phyloP scores from a whole-genome alignment of 2,797 vertebrate species.

The Salarias fasciatus region DNA sequence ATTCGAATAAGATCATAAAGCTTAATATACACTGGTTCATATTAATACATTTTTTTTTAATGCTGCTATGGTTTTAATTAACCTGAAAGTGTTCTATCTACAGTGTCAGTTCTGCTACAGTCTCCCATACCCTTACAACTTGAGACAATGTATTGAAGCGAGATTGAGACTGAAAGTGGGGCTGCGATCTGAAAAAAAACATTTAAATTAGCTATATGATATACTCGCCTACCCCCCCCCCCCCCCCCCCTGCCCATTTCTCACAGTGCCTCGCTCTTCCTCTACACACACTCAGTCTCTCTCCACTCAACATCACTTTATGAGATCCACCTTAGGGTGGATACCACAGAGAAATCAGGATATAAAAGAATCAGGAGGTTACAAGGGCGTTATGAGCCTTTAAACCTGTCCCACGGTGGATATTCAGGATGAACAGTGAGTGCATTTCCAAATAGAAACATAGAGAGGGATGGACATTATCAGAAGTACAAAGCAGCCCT shows the following conservation, averaged over 20 bases:
- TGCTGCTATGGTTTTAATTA: constrained; percentile 46
- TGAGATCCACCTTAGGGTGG: constrained; percentile 49
- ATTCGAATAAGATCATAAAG: constrained; percentile 26
- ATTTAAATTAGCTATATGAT: constrained; percentile 49
- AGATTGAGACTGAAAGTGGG: constrained; percentile 18
- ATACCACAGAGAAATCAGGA: constrained; percentile 52
- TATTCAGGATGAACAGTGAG: constrained; percentile 14
- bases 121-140: constrained; percentile 32
- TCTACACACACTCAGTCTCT: constrained; percentile 34
- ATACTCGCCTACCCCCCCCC: constrained; percentile 1
- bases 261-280: constrained; percentile 13
- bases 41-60: constrained; percentile 36
- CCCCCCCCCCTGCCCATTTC: constrained; percentile 8
- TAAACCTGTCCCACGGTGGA: constrained; percentile 21
- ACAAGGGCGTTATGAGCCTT: constrained; percentile 37
- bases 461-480: not conserved
- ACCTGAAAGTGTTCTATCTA: constrained; percentile 53
- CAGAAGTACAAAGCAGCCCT: not conserved
- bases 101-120: constrained; percentile 28
- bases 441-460: constrained; percentile 17
- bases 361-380: constrained; percentile 60
- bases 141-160: constrained; percentile 34
- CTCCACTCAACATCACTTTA: constrained; percentile 39
- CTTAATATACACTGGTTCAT: constrained; percentile 35
- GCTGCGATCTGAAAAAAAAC: constrained; percentile 35